Percentiles rank a stretch among this genome's conserved stretches.
These are phyloP conservation scores for Diploptera punctata DNA, from an alignment of 2,888 invertebrate species.

Conservation along the genomic window DNA sequence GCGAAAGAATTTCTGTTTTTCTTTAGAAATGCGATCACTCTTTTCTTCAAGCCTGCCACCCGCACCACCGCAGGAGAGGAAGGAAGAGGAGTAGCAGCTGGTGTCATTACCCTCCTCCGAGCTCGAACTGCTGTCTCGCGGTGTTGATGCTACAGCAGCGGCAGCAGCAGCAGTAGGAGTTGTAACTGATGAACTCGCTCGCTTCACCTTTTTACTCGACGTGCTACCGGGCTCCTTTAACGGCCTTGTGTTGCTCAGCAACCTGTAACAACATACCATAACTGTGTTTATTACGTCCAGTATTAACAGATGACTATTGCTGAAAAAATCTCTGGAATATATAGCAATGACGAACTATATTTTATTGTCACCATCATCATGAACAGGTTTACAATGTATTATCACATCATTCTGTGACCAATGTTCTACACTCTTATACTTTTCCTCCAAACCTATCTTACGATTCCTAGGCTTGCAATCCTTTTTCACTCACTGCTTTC, in stretches of 20 bases:
- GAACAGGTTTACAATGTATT: too few species aligned
- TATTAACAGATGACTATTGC: too few species aligned
- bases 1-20: slow-evolving; percentile 87
- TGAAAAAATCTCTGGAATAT: too few species aligned
- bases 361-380: too few species aligned
- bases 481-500: too few species aligned
- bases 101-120: slow-evolving; percentile 54
- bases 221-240: slow-evolving; percentile 50
- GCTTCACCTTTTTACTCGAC: slow-evolving; percentile 17
- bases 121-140: slow-evolving; percentile 35
- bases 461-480: too few species aligned
- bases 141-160: slow-evolving; percentile 38
- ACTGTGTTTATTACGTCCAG: too few species aligned
- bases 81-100: slow-evolving; percentile 43
- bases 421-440: too few species aligned
- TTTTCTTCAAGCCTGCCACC: slow-evolving; percentile 58
- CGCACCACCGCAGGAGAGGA: slow-evolving; percentile 52
- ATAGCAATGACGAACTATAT: too few species aligned
- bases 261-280: slow-evolving; percentile 36
- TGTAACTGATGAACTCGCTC: slow-evolving; percentile 41
- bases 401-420: too few species aligned
- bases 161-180: slow-evolving; percentile 48
- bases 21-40: slow-evolving; percentile 82
- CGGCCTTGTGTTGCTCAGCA: slow-evolving; percentile 28
- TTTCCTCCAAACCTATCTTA: too few species aligned